These are phyloP conservation scores for Sakesphorus luctuosus DNA, from an alignment of 2,113 vertebrate genomes.

Conservation along the genomic window DNA sequence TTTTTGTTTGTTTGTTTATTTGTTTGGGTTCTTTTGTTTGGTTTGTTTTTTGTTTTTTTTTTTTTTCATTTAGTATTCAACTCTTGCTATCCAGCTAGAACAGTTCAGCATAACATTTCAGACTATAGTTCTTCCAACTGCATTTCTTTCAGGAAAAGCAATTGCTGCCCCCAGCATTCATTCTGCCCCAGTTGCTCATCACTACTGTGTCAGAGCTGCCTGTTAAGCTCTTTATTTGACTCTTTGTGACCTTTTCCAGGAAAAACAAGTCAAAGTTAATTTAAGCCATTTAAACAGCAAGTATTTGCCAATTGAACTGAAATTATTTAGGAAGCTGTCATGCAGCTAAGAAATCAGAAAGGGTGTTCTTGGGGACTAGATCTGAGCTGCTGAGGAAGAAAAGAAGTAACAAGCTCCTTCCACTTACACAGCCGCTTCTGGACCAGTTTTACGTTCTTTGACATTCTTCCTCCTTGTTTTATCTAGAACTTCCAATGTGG, in stretches of 20 bases:
- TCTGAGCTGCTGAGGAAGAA: background rate
- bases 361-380: rapidly evolving
- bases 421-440: background rate
- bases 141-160: background rate
- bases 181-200: background rate
- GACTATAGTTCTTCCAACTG: background rate
- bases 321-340: background rate
- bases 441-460: background rate
- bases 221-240: background rate
- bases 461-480: background rate
- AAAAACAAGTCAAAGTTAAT: background rate
- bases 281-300: background rate
- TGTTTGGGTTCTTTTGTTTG: too few relatives aligned
- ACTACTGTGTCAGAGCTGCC: background rate
- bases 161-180: rapidly evolving
- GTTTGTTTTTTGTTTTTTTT: too few relatives aligned
- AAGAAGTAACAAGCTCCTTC: background rate
- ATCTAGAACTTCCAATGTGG: background rate
- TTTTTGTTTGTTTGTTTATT: background rate
- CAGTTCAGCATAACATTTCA: background rate
- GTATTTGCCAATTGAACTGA: background rate
- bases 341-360: background rate
- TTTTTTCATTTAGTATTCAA: background rate
- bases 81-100: background rate
- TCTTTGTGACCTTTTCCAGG: background rate